Conservation (phyloP, 1,140 invertebrate genomes). For the Drepana arcuata region DNA sequence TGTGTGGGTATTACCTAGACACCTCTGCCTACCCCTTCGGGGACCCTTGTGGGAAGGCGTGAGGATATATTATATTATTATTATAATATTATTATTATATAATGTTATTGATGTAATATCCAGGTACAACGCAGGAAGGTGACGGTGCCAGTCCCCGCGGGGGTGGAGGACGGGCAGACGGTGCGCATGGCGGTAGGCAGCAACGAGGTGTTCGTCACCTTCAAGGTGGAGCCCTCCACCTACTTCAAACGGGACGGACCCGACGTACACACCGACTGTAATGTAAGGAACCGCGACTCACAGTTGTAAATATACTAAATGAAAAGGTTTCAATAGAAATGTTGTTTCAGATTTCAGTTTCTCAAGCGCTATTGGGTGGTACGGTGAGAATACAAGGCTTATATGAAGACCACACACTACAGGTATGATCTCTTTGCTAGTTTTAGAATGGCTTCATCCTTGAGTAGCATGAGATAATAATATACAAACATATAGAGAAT, state of each 20-base stretch:
- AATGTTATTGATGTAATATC: conserved; percentile 6
- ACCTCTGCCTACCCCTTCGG: too few relatives aligned
- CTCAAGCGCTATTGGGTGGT: conserved; percentile 95
- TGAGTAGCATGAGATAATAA: too few relatives aligned
- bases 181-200: conserved; percentile 93
- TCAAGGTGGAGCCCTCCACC: conserved; percentile 91
- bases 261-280: conserved; percentile 93
- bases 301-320: neutral
- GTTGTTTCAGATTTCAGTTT: conserved; percentile 79
- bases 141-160: conserved; percentile 96
- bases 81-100: conserved; percentile 4
- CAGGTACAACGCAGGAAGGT: conserved; percentile 90
- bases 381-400: conserved; percentile 92
- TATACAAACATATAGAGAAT: too few relatives aligned
- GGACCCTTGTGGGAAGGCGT: too few relatives aligned
- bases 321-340: conserved; percentile 5
- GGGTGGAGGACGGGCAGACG: conserved; percentile 97
- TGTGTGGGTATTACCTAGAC: too few relatives aligned
- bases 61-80: neutral
- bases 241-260: conserved; percentile 94
- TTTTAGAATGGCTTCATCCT: too few relatives aligned
- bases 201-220: conserved; percentile 94
- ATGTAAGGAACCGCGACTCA: conserved; percentile 29
- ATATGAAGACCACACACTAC: conserved; percentile 93
- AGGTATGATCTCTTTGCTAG: conserved; percentile 72